Base-by-base conservation (phyloP, 2,888 invertebrate genomes). In the Euspilapteryx auroguttella region DNA sequence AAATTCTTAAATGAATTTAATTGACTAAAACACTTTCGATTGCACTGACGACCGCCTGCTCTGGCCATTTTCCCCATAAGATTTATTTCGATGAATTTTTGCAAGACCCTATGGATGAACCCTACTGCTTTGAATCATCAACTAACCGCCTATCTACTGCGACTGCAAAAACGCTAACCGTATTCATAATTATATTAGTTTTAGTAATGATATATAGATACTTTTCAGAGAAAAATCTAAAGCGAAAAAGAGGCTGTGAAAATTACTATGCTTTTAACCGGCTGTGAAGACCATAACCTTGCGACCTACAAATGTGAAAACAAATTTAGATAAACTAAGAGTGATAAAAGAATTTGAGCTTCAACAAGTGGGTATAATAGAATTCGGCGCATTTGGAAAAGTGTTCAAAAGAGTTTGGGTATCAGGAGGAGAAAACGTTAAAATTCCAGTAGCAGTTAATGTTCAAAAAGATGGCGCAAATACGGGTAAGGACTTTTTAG, bases 361-460 rank as follows among this genome's bases (percentile, higher is more conserved):
- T 49, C 63, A 91, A 6, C 82, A 83, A 42, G 91, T 91, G 1
- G 86, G 85, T 1, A 84, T 89, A 29, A 69, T 94, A 12, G 93
- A 93, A 2, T 86, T 83, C 49, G 93, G 93, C 10, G 93, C 93
- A 5, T 94, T 94, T 52, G 93, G 93, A 1, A 89, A 88, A 20
- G 94, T 94, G 1, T 90, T 87, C 56, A 90, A 90, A 62, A 89
- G 89, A 1, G 86, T 89, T 14, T 90, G 89, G 89, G 82, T 87
- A n/a, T 86, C 89, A 0, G 87, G 89, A 54, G 85, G 85, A 0
- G 87, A 88, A 47, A 86, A 86, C 40, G 80, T 85, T 1, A 89
- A 89, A 62, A 88, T 94, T 31, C 92, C 93, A 0, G 93, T 94
- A 1, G 93, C 93, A 10, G 92, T 94, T 33, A 94, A 94, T 57